Conservation (phyloP, 2,888 invertebrate species). For the Parochlus steinenii region DNA sequence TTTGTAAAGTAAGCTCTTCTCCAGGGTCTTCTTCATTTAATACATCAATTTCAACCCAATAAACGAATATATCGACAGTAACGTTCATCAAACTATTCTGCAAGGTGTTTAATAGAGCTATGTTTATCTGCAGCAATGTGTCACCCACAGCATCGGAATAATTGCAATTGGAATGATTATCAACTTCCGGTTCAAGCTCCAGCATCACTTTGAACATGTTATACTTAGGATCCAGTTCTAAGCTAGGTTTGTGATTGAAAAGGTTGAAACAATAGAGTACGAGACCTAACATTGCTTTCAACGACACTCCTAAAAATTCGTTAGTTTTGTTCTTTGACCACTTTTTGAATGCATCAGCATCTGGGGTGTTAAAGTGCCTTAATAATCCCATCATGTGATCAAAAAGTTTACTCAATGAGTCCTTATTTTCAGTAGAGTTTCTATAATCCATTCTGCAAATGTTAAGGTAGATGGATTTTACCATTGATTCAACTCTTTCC, state of each 20-base stretch:
- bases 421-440: constrained; percentile 17
- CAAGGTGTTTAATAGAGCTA: constrained; percentile 20
- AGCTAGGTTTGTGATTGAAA: constrained; percentile 16
- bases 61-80: constrained; percentile 21
- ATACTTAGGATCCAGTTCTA: constrained; percentile 15
- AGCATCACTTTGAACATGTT: constrained; percentile 18
- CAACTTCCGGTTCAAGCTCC: constrained; percentile 14
- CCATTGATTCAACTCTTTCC: constrained; percentile 18
- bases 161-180: constrained; percentile 10
- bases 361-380: constrained; percentile 22
- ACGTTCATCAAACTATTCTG: constrained; percentile 22
- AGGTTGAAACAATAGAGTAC: constrained; percentile 19
- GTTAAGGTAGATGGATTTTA: constrained; percentile 19
- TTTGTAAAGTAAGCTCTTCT: constrained; percentile 19
- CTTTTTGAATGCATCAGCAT: constrained; percentile 19
- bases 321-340: constrained; percentile 18
- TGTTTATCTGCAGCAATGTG: constrained; percentile 19
- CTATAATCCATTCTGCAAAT: constrained; percentile 20
- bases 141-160: constrained; percentile 15
- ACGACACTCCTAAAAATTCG: constrained; percentile 20
- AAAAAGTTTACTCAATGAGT: constrained; percentile 19
- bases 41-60: constrained; percentile 22
- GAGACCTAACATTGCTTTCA: constrained; percentile 20
- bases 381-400: constrained; percentile 21
- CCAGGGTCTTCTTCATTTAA: constrained; percentile 3